Evolutionary conservation across 1,140 invertebrate genomes (phyloP), one percentile per base, ranked within the genome.

Genomic region (Lordiphosa stackelbergi): DNA sequence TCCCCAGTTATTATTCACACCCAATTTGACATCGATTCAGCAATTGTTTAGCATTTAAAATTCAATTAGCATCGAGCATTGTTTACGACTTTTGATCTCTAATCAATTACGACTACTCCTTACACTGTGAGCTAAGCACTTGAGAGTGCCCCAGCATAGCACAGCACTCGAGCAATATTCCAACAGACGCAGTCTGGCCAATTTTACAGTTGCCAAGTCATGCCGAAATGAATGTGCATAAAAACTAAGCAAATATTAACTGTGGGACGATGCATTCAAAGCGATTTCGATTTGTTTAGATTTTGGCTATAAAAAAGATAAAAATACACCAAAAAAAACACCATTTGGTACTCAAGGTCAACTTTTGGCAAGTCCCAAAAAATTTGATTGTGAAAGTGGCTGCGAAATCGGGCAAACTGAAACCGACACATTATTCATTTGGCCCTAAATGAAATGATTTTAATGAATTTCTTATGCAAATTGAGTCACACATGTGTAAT

Each of bases 211-310:
- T 71, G 75, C 46, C 62, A 40, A 79, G 75, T 79, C 75, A 79
- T 53, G 48, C 45, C 13, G 2, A 46, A 75, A 64, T 81, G 75
- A 81, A 75, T 75, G 60, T 70, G 75, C 74, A 81, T 74, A 68
- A 79, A 74, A 66, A 51, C 75, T 57, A 41, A 48, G 45, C 74
- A 79, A 81, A 75, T 63, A 74, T 47, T 36, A 42, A 41, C 28
- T 53, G 31, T 51, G 66, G 69, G 58, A 40, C 13, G 45, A 55
- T 79, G 77, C 71, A 73, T 74, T 69, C 36, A 62, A 34, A 31
- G 34, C 49, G 43, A 57, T 75, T 57, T 19, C 46, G 47, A 57
- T 75, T 68, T 79, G 69, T 66, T 79, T 61, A 47, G 34, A 48
- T 58, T 70, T 61, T 57, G 24, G 5, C 42, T 31, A 51, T 57